These are phyloP conservation scores for Isoperla grammatica DNA, from an alignment of 2,888 invertebrate species.

Conservation along the genomic window DNA sequence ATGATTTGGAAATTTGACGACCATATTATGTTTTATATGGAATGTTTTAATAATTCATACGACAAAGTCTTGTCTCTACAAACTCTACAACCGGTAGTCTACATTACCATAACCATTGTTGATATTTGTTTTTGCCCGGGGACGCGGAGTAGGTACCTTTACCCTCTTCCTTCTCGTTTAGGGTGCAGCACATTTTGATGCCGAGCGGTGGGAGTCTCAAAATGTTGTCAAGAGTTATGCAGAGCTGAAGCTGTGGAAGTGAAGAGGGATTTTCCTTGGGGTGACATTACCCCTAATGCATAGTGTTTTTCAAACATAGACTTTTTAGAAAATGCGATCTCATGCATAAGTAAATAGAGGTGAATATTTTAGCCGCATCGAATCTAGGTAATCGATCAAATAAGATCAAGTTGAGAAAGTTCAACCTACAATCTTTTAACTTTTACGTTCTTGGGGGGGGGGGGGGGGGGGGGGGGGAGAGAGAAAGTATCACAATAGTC, in stretches of 20 bases:
- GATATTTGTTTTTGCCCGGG: constrained; percentile 20
- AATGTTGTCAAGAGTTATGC: not conserved
- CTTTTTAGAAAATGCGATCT: not conserved
- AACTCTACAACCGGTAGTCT: not conserved
- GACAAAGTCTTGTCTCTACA: no score
- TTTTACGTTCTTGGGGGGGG: no score
- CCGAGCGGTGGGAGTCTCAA: not conserved
- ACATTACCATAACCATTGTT: constrained; percentile 23
- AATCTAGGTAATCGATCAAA: no score
- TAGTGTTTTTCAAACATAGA: not conserved
- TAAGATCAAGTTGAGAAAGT: no score
- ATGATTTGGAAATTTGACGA: no score
- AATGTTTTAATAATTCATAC: no score
- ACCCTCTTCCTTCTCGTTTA: no score
- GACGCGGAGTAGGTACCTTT: not conserved
- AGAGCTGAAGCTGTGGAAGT: not conserved
- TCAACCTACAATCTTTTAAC: no score
- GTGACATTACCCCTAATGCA: not conserved
- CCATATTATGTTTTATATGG: no score
- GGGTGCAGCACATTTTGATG: constrained; percentile 4
- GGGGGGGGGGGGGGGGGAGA: no score
- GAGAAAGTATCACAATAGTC: no score
- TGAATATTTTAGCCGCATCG: no score
- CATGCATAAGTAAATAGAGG: not conserved
- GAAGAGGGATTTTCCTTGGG: not conserved